Base-by-base conservation (phyloP, 1,140 invertebrate genomes). In the Bombus ignitus region DNA sequence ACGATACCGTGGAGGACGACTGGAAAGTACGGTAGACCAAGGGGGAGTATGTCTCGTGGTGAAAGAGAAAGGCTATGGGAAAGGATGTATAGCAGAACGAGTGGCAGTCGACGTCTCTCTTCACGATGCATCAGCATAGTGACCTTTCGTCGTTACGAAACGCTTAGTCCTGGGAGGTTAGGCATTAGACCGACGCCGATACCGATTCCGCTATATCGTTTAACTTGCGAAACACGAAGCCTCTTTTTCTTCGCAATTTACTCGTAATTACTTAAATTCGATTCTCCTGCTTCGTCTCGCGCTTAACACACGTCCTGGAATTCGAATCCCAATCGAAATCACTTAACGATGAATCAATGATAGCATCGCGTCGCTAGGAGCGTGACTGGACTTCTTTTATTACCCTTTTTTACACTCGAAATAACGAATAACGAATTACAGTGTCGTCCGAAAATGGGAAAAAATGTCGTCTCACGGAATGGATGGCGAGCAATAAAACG, bases 61-160 rank as follows among this genome's bases (percentile, higher is more conserved):
- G 88, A 89, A 89, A 89, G 88, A 89, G 88, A 89, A 89, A 89
- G 88, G 88, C 88, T 88, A 68, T 88, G 88, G 75, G 88, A 89
- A 89, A 89, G 87, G 88, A 89, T 89, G 88, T 78, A 57, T 83
- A 86, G 83, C 80, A 82, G 73, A 70, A 84, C 70, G 37, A 68
- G 47, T 68, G 72, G 71, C 79, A 77, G 57, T 32, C 71, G 32
- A 32, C 73, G 18, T 65, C 59, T 86, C 75, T 86, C 73, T 71
- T 59, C 83, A 32, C 65, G 65, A 65, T 86, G 83, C 87, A 89
- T 89, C 83, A 89, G 70, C 87, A 65, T 88, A 81, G 62, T 89
- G 87, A 89, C 88, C 88, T 89, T 89, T 89, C 87, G 75, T 83
- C 47, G 87, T 89, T 89, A 77, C 87, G 88, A 89, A 89, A 89